Evolutionary conservation across 1,140 invertebrate genomes (phyloP).

Genomic region (Epicauta chinensis): DNA sequence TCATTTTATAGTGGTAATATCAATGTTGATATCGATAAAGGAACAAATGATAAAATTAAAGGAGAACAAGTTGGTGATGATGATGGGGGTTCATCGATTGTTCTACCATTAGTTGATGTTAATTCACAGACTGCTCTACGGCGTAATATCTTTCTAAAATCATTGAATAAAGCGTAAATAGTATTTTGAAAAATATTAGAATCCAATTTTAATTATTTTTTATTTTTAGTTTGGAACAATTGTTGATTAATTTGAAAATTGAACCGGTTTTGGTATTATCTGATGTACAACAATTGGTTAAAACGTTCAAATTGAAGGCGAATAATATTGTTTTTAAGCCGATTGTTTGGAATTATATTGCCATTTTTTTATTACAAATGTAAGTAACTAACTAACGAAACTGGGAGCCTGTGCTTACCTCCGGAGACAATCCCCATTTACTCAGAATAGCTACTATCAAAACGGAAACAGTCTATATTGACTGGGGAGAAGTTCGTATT

Average conservation of each 20-base stretch:
- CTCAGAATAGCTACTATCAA: too few species aligned
- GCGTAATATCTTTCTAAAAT: slow-evolving; percentile 50
- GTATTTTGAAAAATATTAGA: slow-evolving; percentile 21
- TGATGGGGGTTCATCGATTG: slow-evolving; percentile 29
- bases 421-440: too few species aligned
- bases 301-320: slow-evolving; percentile 52
- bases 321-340: slow-evolving; percentile 55
- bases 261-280: slow-evolving; percentile 17
- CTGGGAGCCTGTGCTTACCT: too few species aligned
- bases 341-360: slow-evolving; percentile 49
- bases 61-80: slow-evolving; percentile 33
- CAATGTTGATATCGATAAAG: slow-evolving; percentile 28
- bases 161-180: slow-evolving; percentile 50
- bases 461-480: too few species aligned
- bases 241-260: slow-evolving; percentile 22
- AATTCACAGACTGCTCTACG: slow-evolving; percentile 51
- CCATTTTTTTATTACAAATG: slow-evolving; percentile 48
- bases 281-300: slow-evolving; percentile 48
- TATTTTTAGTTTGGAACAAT: slow-evolving; percentile 24
- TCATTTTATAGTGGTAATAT: slow-evolving; percentile 46
- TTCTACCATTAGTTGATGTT: slow-evolving; percentile 50
- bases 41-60: slow-evolving; percentile 26
- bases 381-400: too few species aligned
- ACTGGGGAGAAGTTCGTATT: too few species aligned
- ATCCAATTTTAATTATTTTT: slow-evolving; percentile 1